Evolutionary conservation across 23 tunicate genomes (phyloP).

Genomic region (Styela plicata): DNA sequence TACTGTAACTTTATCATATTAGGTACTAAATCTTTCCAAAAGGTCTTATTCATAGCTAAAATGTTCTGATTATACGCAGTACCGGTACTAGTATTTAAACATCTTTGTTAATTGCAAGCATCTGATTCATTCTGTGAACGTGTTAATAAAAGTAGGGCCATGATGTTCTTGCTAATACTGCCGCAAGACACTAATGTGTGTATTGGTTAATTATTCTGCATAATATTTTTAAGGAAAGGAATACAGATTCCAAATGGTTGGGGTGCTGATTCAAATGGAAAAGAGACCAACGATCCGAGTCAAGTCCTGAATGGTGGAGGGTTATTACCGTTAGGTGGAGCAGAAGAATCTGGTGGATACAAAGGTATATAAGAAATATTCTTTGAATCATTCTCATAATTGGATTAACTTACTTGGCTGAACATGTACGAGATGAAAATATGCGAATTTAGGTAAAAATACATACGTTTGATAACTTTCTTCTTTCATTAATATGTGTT

Average conservation of each 20-base stretch:
- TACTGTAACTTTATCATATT: too few relatives aligned
- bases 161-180: neutral
- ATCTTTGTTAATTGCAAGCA: too few relatives aligned
- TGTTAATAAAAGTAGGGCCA: neutral
- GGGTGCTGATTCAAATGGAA: conserved; percentile 91
- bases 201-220: neutral
- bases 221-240: conserved; percentile 49
- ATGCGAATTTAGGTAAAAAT: too few relatives aligned
- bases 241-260: conserved; percentile 77
- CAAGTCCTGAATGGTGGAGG: conserved; percentile 85
- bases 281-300: conserved; percentile 69
- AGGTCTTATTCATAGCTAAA: too few relatives aligned
- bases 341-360: conserved; percentile 91
- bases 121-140: too few relatives aligned
- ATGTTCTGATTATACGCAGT: too few relatives aligned
- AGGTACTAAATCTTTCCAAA: too few relatives aligned
- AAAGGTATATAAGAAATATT: conserved; percentile 55
- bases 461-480: too few relatives aligned
- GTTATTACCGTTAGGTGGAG: conserved; percentile 89
- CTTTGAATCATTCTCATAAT: neutral
- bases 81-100: too few relatives aligned
- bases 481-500: too few relatives aligned
- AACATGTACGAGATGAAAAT: too few relatives aligned
- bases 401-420: too few relatives aligned
- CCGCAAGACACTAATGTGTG: neutral